A percentile compares a stretch with the other conserved stretches of the same genome.
Conservation (phyloP, 2,113 vertebrate genomes). For the Otocyon megalotis region DNA sequence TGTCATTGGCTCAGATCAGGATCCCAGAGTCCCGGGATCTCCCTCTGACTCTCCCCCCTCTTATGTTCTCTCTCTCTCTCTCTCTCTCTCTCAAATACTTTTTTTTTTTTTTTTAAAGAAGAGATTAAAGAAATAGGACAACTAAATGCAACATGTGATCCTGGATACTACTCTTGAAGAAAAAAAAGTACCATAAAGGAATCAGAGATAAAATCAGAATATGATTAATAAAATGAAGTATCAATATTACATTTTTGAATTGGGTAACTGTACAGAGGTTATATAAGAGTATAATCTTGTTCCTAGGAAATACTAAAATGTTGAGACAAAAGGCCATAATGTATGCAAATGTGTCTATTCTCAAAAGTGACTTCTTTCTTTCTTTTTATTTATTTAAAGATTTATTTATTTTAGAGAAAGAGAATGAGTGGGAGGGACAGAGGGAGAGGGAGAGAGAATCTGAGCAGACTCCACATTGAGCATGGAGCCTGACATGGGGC, state of each 20-base stretch:
- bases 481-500: not conserved
- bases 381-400: not conserved
- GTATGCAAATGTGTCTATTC: not conserved
- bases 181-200: not conserved
- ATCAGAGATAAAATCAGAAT: not conserved
- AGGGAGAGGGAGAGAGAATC: not conserved
- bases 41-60: too few species aligned
- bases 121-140: not conserved
- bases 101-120: too few species aligned
- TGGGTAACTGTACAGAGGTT: not conserved
- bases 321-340: not conserved
- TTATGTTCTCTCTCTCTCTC: too few species aligned
- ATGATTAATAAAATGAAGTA: slow-evolving; percentile 17
- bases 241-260: not conserved
- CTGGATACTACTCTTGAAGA: not conserved
- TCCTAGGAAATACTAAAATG: not conserved
- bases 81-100: too few species aligned
- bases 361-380: not conserved
- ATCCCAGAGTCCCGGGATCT: too few species aligned
- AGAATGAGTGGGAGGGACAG: not conserved
- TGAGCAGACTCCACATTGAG: not conserved
- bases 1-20: too few species aligned
- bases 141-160: not conserved
- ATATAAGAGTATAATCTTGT: not conserved
- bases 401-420: not conserved